These are phyloP conservation scores for Corvus hawaiiensis DNA, from an alignment of 2,113 vertebrate species.

Conservation along the genomic window DNA sequence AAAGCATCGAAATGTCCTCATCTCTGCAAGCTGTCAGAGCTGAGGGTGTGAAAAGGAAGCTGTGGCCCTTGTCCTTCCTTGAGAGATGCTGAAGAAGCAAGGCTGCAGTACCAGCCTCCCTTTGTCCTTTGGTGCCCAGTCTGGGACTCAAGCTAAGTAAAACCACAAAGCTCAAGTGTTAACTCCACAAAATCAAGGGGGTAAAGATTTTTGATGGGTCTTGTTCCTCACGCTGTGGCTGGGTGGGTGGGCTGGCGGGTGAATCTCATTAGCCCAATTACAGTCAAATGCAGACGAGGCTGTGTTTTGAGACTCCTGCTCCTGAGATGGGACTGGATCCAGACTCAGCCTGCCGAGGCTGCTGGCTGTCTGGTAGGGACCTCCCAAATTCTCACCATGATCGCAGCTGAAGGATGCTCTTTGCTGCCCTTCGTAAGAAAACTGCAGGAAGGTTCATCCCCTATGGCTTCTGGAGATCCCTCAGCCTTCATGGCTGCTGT, in stretches of 20 bases:
- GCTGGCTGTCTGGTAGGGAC: neutral
- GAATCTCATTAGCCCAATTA: neutral
- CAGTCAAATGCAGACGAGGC: neutral
- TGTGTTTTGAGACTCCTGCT: neutral
- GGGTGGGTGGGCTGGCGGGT: neutral
- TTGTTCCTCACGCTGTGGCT: neutral
- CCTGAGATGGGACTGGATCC: neutral
- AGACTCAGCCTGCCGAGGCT: neutral
- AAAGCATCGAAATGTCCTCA: neutral
- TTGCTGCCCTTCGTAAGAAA: neutral
- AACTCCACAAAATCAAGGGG: neutral
- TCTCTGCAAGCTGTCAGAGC: neutral
- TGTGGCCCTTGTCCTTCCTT: neutral
- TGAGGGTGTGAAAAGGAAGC: neutral
- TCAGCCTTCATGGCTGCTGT: neutral
- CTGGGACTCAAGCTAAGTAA: neutral
- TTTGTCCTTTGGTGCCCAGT: neutral
- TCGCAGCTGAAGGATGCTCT: neutral
- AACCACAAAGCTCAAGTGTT: neutral
- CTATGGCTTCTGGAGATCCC: rapidly evolving
- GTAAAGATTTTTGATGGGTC: neutral
- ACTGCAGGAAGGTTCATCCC: neutral
- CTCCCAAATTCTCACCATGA: neutral
- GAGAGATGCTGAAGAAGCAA: neutral
- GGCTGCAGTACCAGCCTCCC: neutral